Conservation (phyloP, 2,888 invertebrate genomes). For the Drosophila atripex region DNA sequence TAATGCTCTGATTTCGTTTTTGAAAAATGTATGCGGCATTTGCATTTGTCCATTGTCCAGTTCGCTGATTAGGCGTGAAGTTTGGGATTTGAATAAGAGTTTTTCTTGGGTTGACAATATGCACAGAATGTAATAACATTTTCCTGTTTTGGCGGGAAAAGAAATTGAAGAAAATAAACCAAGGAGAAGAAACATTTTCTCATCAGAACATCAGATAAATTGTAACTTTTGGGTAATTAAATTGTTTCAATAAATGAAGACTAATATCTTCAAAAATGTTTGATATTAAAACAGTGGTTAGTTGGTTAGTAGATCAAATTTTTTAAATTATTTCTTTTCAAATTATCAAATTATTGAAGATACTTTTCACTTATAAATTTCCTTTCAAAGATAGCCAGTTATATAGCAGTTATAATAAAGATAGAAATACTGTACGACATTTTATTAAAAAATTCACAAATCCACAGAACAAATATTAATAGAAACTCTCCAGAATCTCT, state of each 20-base stretch:
- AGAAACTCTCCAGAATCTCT: not conserved
- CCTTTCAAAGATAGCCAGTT: no score
- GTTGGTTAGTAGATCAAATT: no score
- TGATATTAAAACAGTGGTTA: no score
- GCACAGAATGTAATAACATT: slow-evolving; percentile 31
- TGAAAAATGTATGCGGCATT: slow-evolving; percentile 58
- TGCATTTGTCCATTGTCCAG: slow-evolving; percentile 57
- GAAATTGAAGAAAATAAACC: not conserved
- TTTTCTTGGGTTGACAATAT: slow-evolving; percentile 33
- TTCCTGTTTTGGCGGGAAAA: slow-evolving; percentile 61
- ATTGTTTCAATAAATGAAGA: no score
- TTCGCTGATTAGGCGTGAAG: slow-evolving; percentile 76
- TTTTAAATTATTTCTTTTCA: no score
- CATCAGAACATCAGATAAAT: no score
- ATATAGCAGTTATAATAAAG: no score
- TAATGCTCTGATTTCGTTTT: slow-evolving; percentile 69
- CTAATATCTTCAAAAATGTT: no score
- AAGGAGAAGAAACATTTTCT: not conserved
- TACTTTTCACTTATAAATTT: no score
- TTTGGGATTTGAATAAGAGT: slow-evolving; percentile 67
- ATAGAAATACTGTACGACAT: no score
- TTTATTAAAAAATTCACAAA: not conserved
- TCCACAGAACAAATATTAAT: not conserved
- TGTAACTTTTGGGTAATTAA: no score
- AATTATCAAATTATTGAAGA: no score